phyloP scores from a whole-genome alignment of 1,140 invertebrate species.

The Ooceraea biroi region DNA sequence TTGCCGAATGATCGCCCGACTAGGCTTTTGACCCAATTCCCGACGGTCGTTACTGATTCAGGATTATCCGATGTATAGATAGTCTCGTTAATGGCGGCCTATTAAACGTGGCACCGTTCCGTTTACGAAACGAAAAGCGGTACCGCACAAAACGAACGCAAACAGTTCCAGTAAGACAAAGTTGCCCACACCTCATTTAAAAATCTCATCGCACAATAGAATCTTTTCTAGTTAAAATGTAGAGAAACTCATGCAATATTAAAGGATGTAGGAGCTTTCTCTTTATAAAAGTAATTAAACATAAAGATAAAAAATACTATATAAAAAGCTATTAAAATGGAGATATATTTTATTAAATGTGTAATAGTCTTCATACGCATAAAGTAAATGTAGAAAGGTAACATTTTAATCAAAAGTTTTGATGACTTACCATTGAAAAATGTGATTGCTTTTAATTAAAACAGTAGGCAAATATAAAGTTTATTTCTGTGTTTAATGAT shows the following conservation, averaged over 20 bases:
- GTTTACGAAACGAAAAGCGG: conserved; percentile 44
- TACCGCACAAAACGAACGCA: background rate
- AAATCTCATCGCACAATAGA: conserved; percentile 3
- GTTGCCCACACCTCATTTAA: background rate
- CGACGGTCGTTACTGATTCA: conserved; percentile 71
- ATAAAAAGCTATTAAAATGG: background rate
- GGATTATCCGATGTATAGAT: conserved; percentile 65
- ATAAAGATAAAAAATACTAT: background rate
- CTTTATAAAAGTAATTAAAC: background rate
- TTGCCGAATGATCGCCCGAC: conserved; percentile 56
- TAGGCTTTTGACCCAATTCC: conserved; percentile 67
- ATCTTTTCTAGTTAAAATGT: background rate
- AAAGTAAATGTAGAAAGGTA: background rate
- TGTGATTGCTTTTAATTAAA: conserved; percentile 18
- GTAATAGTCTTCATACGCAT: background rate
- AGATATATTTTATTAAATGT: background rate
- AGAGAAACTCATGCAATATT: background rate
- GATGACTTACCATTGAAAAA: conserved; percentile 19
- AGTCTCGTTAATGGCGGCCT: conserved; percentile 63
- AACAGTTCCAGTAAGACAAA: conserved; percentile 2
- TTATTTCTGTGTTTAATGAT: conserved; percentile 4
- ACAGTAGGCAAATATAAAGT: background rate
- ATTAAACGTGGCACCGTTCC: conserved; percentile 38
- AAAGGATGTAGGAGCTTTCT: background rate
- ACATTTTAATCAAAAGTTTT: conserved; percentile 24